Base-by-base conservation (phyloP, 2,888 invertebrate genomes). In the Ormyrus rosae region DNA sequence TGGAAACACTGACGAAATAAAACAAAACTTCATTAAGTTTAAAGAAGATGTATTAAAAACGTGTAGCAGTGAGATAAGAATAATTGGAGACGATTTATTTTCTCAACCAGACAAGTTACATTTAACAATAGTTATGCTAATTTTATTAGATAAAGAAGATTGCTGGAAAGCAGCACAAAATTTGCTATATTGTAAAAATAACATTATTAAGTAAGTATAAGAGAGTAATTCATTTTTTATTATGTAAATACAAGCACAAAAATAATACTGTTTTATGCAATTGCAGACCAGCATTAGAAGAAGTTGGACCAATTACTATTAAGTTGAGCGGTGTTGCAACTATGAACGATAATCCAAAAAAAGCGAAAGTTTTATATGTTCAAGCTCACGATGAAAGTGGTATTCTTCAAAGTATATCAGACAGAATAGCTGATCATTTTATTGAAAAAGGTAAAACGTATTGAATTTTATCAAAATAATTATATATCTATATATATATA, bases 331-430 rank as follows among this genome's bases (percentile, higher is more conserved):
- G 97, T 0, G 88, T 98, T 45, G 96, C 97, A 84, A 85, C 83
- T 56, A 86, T 87, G 86, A 96, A 96, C 85, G 98, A 98, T 90
- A 98, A 98, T 91, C 97, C 97, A 0, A 92, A 93, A 72, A 93
- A 94, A 70, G 95, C 96, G 0, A 92, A 95, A 88, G 94, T 98
- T 34, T 90, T 98, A 2, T 98, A 96, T 91, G 96, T 94, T 0
- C 93, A 93, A 87, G 93, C 97, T 7, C 81, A 87, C 34, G 84
- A 90, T 63, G 86, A 88, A 34, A 87, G 90, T 74, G 89, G 91
- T n/a, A 88, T 88, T 51, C 88, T 96, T 46, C 96, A 96, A 89
- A 88, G 91, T 82, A 87, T 96, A 64, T 93, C 93, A 0, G 93
- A 96, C 89, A 91, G 91, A 71, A 91, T 95, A 51, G 91, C 92